Evolutionary conservation across 2,113 vertebrate species (phyloP).

Genomic region (Mormoops blainvillei): DNA sequence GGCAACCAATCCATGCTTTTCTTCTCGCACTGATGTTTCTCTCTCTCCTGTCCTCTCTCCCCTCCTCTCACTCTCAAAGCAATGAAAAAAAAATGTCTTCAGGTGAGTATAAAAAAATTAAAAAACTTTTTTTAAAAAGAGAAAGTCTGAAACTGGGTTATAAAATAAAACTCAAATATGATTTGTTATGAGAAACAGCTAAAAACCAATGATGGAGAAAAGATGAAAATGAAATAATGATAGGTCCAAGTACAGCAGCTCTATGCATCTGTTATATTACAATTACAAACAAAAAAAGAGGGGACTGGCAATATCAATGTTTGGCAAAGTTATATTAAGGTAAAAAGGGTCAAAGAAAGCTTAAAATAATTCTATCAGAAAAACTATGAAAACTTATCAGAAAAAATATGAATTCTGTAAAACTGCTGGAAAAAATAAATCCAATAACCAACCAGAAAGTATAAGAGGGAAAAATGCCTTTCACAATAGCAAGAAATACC

Average conservation of each 20-base stretch:
- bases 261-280: background rate
- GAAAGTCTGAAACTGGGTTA: background rate
- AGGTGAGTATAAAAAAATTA: no score
- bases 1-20: no score
- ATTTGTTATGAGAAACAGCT: slow-evolving; percentile 3
- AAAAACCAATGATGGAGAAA: background rate
- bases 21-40: no score
- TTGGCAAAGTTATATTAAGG: background rate
- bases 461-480: background rate
- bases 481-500: background rate
- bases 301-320: background rate
- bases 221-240: background rate
- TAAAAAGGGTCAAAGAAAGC: background rate
- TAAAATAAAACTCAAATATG: background rate
- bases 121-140: background rate
- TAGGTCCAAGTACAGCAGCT: background rate
- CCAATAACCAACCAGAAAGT: background rate
- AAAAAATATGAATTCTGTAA: background rate
- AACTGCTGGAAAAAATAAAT: background rate
- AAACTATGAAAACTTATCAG: background rate
- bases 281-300: background rate
- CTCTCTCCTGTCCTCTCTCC: no score
- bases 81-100: no score
- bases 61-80: no score
- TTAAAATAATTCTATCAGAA: background rate